Conservation (phyloP, 2,888 invertebrate genomes). For the Cataglyphis rosenhaueri region DNA sequence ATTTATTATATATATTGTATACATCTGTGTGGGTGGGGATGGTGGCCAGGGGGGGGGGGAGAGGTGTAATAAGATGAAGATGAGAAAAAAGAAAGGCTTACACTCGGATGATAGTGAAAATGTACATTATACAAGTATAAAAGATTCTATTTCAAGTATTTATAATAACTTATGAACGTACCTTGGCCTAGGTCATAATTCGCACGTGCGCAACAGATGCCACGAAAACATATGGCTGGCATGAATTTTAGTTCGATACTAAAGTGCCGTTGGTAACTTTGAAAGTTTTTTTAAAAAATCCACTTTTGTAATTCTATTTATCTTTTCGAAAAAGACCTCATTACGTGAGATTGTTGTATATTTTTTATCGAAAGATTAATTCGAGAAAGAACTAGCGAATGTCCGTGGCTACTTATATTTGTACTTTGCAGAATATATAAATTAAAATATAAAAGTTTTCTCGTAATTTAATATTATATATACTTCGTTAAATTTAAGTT, state of each 20-base stretch:
- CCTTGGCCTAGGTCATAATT: constrained; percentile 67
- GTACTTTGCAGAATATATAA: background rate
- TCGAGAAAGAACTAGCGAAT: too few relatives aligned
- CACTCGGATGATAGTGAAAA: too few relatives aligned
- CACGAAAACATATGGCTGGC: constrained; percentile 63
- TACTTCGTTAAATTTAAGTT: background rate
- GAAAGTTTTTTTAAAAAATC: background rate
- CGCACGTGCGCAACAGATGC: constrained; percentile 81
- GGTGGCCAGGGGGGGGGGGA: too few relatives aligned
- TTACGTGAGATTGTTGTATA: background rate
- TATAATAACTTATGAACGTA: background rate
- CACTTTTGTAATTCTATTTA: background rate
- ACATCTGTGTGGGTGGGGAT: too few relatives aligned
- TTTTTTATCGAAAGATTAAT: background rate
- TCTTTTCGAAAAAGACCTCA: background rate
- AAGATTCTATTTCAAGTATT: background rate
- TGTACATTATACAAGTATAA: background rate
- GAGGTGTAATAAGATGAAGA: too few relatives aligned
- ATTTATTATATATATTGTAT: too few relatives aligned
- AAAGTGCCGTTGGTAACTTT: background rate
- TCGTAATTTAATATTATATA: background rate
- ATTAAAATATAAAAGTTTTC: background rate
- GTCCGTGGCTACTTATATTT: background rate
- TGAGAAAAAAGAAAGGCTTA: too few relatives aligned
- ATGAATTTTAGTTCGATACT: constrained; percentile 59